Evolutionary conservation across 2,113 vertebrate genomes (phyloP).

Genomic region (Apteryx owenii): DNA sequence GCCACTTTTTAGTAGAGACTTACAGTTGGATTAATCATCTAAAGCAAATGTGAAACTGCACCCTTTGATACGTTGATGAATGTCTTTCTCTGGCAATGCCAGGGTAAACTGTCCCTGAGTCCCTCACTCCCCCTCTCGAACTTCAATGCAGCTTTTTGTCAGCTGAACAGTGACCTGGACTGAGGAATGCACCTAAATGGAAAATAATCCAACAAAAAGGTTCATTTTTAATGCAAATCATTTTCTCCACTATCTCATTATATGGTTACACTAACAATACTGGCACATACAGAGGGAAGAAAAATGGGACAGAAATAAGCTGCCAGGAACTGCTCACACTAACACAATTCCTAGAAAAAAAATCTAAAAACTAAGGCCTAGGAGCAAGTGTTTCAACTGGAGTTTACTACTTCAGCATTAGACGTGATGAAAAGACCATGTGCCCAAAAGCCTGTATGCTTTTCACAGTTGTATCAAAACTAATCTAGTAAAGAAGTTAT

Average conservation of each 20-base stretch:
- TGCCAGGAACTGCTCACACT: not conserved
- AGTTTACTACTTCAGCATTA: not conserved
- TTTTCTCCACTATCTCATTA: not conserved
- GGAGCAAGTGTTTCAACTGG: not conserved
- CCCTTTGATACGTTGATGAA: not conserved
- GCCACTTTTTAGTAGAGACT: not conserved
- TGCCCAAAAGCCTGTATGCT: not conserved
- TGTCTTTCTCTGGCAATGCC: not conserved
- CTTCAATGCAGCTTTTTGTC: not conserved
- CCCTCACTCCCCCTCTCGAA: not conserved
- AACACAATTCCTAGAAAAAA: not conserved
- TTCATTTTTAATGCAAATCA: not conserved
- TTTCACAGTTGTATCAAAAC: rapidly evolving
- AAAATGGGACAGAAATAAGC: not conserved
- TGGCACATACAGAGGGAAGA: not conserved
- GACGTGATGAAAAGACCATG: not conserved
- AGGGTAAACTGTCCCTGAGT: not conserved
- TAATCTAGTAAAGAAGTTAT: not conserved
- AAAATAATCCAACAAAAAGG: not conserved
- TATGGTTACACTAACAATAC: not conserved
- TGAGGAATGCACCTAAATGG: not conserved
- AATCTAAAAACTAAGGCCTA: not conserved
- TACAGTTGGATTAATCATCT: not conserved
- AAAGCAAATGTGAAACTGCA: not conserved
- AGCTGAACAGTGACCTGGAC: not conserved